Evolutionary conservation across 2,113 vertebrate genomes (phyloP).

Genomic region (Nycticorax nycticorax): DNA sequence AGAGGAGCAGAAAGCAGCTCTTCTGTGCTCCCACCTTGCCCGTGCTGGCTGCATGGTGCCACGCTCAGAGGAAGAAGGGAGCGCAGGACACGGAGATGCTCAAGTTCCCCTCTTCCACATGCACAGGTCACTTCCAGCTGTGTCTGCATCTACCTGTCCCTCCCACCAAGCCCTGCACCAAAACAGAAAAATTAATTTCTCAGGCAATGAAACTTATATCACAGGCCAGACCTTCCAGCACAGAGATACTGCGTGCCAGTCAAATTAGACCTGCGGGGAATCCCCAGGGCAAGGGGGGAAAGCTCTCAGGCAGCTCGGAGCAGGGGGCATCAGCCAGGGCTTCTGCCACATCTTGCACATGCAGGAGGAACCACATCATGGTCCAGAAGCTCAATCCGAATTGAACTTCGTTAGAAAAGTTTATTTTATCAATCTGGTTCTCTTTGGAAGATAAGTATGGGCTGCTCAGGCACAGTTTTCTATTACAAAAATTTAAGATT

Average conservation of each 20-base stretch:
- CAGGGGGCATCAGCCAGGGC: not conserved
- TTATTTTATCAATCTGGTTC: too few species aligned
- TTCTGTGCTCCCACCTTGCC: not conserved
- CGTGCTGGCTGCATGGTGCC: fast-evolving
- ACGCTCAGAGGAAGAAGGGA: not conserved
- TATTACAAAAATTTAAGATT: not conserved
- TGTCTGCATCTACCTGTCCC: not conserved
- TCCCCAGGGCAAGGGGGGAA: not conserved
- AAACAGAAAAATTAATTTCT: not conserved
- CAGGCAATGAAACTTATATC: fast-evolving
- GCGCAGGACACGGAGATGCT: not conserved
- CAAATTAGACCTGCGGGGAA: not conserved
- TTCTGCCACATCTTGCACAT: not conserved
- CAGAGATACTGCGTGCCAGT: not conserved
- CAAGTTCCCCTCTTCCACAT: not conserved
- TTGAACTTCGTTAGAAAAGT: not conserved
- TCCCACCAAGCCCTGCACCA: fast-evolving
- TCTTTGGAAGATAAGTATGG: not conserved
- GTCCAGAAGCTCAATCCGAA: not conserved
- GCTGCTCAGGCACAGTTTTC: not conserved
- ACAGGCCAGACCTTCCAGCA: not conserved
- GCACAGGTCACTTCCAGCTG: not conserved
- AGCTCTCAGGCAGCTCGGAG: not conserved
- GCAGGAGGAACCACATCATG: not conserved
- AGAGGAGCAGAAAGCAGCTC: not conserved